Evolutionary conservation across 2,797 vertebrate species (phyloP).

Genomic region (Odontamblyopus lacepedii): DNA sequence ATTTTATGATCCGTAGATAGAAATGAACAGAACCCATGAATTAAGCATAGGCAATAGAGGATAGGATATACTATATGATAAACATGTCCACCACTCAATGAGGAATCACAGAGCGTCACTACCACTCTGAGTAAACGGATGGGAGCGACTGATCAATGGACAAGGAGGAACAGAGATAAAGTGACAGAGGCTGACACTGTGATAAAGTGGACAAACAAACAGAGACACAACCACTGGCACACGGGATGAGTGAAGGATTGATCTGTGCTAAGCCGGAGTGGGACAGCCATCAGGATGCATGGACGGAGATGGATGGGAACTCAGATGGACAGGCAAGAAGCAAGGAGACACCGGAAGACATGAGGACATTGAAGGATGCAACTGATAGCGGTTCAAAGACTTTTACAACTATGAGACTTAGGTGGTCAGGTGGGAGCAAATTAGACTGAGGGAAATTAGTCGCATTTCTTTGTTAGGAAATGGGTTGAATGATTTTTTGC

Average conservation of each 20-base stretch:
- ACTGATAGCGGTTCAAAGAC: neutral
- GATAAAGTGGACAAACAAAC: conserved; percentile 66
- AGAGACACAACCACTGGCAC: conserved; percentile 55
- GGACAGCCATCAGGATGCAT: conserved; percentile 55
- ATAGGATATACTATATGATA: neutral
- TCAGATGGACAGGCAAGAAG: conserved; percentile 44
- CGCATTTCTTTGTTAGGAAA: neutral
- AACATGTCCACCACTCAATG: conserved; percentile 18
- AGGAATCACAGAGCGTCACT: conserved; percentile 25
- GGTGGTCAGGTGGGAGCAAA: neutral
- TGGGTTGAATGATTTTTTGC: too few species aligned
- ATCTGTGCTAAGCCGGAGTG: conserved; percentile 53
- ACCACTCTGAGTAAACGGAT: conserved; percentile 24
- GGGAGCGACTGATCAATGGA: conserved; percentile 36
- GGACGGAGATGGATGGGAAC: conserved; percentile 54
- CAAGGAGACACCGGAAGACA: conserved; percentile 31
- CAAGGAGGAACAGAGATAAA: conserved; percentile 55
- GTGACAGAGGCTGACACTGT: conserved; percentile 50
- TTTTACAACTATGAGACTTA: neutral
- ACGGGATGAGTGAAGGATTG: conserved; percentile 50
- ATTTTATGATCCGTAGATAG: neutral
- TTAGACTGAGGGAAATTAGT: neutral
- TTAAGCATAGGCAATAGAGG: neutral
- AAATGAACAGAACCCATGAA: neutral
- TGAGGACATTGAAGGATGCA: conserved; percentile 7